phyloP scores from a whole-genome alignment of 1,140 invertebrate species.

The Plutomurus gul region DNA sequence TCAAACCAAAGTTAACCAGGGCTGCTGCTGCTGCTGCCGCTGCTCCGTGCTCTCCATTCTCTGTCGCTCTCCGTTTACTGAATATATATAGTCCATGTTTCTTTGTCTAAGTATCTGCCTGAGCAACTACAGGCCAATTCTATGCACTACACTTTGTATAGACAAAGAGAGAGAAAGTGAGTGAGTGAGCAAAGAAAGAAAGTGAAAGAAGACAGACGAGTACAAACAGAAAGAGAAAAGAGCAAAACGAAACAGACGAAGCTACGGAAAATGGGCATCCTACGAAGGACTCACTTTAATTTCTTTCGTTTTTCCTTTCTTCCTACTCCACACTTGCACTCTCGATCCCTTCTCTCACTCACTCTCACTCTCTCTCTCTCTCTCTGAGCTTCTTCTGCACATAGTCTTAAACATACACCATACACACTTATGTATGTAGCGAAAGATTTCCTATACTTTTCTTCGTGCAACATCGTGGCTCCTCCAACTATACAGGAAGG shows the following conservation, averaged over 20 bases:
- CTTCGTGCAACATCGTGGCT: too few relatives aligned
- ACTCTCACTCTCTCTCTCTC: neutral
- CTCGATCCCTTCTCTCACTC: neutral
- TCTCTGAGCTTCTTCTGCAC: too few relatives aligned
- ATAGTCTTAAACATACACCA: neutral
- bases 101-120: neutral
- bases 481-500: too few relatives aligned
- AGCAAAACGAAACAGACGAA: neutral
- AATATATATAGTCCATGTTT: neutral
- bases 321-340: neutral
- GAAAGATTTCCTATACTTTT: neutral
- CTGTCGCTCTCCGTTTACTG: neutral
- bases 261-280: constrained; percentile 16
- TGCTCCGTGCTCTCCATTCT: neutral
- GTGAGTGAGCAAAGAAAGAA: neutral
- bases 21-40: neutral
- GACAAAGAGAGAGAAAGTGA: constrained; percentile 10
- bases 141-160: neutral
- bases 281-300: neutral
- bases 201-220: constrained; percentile 31
- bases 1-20: constrained; percentile 37
- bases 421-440: too few relatives aligned
- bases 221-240: constrained; percentile 6
- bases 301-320: constrained; percentile 1
- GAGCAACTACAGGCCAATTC: neutral